Conservation (phyloP, 2,888 invertebrate genomes). For the Dasysyrphus albostriatus region DNA sequence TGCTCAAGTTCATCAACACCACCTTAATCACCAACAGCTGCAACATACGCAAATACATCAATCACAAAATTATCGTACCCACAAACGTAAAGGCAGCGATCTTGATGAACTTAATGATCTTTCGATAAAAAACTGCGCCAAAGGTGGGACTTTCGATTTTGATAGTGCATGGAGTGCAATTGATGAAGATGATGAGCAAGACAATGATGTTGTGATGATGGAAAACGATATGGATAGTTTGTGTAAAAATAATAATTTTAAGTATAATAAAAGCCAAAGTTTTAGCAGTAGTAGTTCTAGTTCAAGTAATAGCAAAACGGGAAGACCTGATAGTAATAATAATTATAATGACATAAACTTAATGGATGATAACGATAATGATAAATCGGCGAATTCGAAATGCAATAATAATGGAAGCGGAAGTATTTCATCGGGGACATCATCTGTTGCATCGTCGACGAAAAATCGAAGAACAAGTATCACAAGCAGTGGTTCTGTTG, state of each 20-base stretch:
- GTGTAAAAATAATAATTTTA: conserved; percentile 72
- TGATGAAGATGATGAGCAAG: conserved; percentile 80
- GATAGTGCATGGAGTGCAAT: conserved; percentile 81
- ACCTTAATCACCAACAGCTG: conserved; percentile 49
- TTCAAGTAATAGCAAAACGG: conserved; percentile 60
- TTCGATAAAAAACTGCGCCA: conserved; percentile 81
- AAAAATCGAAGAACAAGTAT: conserved; percentile 82
- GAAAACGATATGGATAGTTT: conserved; percentile 53
- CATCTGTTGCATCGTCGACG: conserved; percentile 37
- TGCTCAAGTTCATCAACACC: conserved; percentile 81
- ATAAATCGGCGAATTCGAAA: conserved; percentile 42
- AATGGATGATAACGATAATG: conserved; percentile 50
- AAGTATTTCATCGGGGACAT: conserved; percentile 53
- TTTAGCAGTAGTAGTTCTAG: conserved; percentile 68
- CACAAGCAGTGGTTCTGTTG: conserved; percentile 85
- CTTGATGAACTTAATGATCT: conserved; percentile 82
- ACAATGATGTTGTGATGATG: conserved; percentile 31
- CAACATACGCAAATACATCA: conserved; percentile 68
- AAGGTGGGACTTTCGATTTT: conserved; percentile 79
- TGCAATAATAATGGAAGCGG: conserved; percentile 28
- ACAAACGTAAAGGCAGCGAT: conserved; percentile 79
- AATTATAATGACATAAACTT: conserved; percentile 66
- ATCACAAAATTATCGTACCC: conserved; percentile 66
- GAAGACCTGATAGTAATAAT: conserved; percentile 67
- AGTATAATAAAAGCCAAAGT: conserved; percentile 67